Conservation (phyloP, 2,113 vertebrate species). For the Platysteira castanea region DNA sequence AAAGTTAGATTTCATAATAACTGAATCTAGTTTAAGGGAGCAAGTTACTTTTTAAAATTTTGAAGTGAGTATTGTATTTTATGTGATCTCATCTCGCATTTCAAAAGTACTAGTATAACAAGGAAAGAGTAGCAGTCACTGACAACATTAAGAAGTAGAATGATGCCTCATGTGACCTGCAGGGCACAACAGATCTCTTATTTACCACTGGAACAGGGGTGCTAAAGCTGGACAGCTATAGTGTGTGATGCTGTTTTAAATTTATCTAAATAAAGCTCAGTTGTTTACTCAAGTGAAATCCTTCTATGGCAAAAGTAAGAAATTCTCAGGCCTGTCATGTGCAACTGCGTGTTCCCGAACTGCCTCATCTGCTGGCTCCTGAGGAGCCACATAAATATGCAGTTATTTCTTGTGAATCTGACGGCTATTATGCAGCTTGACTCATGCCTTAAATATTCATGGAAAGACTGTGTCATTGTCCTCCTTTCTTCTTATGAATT, state of each 20-base stretch:
- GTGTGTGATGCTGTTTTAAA: neutral
- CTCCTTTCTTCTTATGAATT: neutral
- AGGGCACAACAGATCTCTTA: neutral
- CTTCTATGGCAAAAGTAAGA: constrained; percentile 35
- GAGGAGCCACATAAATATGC: neutral
- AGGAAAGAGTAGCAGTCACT: neutral
- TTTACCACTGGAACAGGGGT: neutral
- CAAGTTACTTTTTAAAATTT: neutral
- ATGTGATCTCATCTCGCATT: neutral
- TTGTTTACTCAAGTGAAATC: constrained; percentile 4
- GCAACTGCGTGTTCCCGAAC: neutral
- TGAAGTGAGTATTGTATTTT: neutral
- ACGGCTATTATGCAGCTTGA: neutral
- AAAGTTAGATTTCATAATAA: neutral
- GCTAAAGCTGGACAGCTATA: neutral
- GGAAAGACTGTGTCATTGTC: constrained; percentile 25
- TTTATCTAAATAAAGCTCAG: neutral
- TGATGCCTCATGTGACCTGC: neutral
- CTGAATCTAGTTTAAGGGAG: neutral
- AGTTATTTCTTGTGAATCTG: constrained; percentile 25
- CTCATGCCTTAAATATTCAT: neutral
- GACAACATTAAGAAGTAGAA: neutral
- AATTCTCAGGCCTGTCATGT: constrained; percentile 14
- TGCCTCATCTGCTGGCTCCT: neutral
- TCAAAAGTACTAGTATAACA: neutral